These are phyloP conservation scores for Allacma fusca DNA, from an alignment of 2,888 invertebrate genomes.

Conservation along the genomic window DNA sequence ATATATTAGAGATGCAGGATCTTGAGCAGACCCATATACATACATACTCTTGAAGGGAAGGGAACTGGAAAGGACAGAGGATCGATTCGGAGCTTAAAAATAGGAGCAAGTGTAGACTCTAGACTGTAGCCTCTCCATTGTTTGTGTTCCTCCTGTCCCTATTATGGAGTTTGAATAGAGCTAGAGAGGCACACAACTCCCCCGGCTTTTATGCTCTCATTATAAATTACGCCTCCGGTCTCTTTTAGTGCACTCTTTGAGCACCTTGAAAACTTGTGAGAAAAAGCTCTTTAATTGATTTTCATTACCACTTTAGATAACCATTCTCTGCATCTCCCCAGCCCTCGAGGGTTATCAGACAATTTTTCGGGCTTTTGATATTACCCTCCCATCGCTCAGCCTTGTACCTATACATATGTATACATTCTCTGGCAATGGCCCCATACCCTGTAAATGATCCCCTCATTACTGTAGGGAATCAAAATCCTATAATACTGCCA, in stretches of 20 bases:
- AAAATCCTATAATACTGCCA: no score
- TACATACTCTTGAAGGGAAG: no score
- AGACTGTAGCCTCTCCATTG: neutral
- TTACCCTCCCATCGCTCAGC: neutral
- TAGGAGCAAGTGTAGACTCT: no score
- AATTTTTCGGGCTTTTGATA: neutral
- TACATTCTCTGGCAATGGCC: no score
- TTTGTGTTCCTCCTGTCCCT: neutral
- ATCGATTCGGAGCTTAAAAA: neutral
- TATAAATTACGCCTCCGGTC: slow-evolving; percentile 27
- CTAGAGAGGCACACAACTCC: slow-evolving; percentile 11
- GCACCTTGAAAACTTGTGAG: slow-evolving; percentile 20
- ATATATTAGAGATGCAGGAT: no score
- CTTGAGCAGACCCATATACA: no score
- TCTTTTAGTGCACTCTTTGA: neutral
- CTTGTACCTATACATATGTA: no score
- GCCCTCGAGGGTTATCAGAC: slow-evolving; percentile 6
- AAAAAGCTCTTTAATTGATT: slow-evolving; percentile 39
- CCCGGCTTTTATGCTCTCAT: slow-evolving; percentile 21
- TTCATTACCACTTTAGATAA: slow-evolving; percentile 32
- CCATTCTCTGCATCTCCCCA: neutral
- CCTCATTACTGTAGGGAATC: no score
- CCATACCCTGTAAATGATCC: no score
- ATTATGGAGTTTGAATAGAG: slow-evolving; percentile 7
- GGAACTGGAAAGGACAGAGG: neutral